These are phyloP conservation scores for Drosophila conformis DNA, from an alignment of 2,888 invertebrate species.

Conservation along the genomic window DNA sequence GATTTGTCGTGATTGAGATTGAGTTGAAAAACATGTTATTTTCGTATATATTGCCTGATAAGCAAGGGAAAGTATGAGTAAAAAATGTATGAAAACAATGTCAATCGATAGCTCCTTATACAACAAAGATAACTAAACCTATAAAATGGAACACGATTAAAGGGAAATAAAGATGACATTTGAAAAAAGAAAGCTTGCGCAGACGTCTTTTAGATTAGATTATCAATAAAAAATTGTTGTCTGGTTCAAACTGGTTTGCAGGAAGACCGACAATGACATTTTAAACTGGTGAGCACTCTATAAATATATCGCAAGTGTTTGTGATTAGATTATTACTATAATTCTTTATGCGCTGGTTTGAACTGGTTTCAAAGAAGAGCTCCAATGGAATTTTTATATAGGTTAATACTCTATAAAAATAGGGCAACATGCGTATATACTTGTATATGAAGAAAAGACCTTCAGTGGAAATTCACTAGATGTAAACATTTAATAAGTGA, in stretches of 20 bases:
- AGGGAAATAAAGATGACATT: not conserved
- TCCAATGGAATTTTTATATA: not conserved
- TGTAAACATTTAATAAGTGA: not conserved
- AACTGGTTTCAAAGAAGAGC: not conserved
- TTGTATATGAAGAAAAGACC: not conserved
- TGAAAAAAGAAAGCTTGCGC: not conserved
- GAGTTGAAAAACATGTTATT: constrained; percentile 78
- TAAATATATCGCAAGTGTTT: not conserved
- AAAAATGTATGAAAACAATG: constrained; percentile 27
- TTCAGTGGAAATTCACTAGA: not conserved
- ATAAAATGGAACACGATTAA: not conserved
- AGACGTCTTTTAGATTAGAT: not conserved
- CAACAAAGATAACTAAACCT: constrained; percentile 2
- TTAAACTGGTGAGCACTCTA: too few species aligned
- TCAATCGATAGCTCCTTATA: constrained; percentile 20
- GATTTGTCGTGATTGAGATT: constrained; percentile 36
- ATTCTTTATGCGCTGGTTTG: not conserved
- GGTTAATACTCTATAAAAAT: not conserved
- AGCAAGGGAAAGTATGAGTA: constrained; percentile 62
- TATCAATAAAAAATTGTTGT: not conserved
- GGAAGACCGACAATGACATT: too few species aligned
- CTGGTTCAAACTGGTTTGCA: not conserved
- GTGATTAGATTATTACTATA: too few species aligned
- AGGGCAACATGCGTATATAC: not conserved
- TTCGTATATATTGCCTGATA: constrained; percentile 58